Evolutionary conservation across 2,797 vertebrate genomes (phyloP).

Genomic region (Xiphophorus birchmanni): DNA sequence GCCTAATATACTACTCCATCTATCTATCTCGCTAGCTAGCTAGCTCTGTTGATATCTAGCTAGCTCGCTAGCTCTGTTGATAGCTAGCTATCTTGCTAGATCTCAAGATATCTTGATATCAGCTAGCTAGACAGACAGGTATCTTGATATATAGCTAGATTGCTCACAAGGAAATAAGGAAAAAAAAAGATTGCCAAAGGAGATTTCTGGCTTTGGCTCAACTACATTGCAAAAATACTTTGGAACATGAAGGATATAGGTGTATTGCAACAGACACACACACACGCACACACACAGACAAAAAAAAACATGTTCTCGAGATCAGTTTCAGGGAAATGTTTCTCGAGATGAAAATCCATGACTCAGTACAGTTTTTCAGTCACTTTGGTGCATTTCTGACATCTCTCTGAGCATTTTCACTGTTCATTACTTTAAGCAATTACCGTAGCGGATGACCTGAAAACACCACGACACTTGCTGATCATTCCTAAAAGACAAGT

Average conservation of each 20-base stretch:
- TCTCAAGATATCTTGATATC: too few species aligned
- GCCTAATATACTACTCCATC: too few species aligned
- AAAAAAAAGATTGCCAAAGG: background rate
- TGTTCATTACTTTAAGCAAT: background rate
- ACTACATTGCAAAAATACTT: background rate
- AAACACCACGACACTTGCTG: background rate
- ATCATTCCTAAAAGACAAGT: background rate
- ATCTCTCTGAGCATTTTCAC: background rate
- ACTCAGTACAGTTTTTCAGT: background rate
- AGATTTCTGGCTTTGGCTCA: background rate
- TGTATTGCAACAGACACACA: background rate
- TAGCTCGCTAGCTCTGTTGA: too few species aligned
- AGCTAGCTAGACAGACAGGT: too few species aligned
- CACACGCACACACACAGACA: too few species aligned
- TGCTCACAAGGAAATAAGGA: background rate
- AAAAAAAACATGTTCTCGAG: too few species aligned
- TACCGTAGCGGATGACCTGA: background rate
- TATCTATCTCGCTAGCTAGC: too few species aligned
- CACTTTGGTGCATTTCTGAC: background rate
- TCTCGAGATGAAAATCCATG: background rate
- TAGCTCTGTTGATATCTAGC: too few species aligned
- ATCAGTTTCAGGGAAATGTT: background rate
- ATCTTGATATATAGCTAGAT: too few species aligned
- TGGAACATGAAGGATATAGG: background rate
- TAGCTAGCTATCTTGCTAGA: too few species aligned